Conservation (phyloP, 2,888 invertebrate genomes). For the Hetaerina titia region DNA sequence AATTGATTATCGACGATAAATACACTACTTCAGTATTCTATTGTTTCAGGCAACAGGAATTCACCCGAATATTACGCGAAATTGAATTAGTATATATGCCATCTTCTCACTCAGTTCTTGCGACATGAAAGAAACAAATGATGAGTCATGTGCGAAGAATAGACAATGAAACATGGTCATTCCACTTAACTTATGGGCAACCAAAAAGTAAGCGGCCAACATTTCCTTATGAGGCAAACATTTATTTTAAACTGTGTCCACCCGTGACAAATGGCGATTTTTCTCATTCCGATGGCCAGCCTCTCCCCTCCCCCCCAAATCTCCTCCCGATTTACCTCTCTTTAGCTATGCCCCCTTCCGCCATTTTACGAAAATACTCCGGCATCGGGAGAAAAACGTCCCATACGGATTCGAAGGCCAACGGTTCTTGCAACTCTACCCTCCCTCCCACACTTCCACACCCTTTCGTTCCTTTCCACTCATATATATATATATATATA, state of each 20-base stretch:
- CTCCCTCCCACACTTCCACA: background rate
- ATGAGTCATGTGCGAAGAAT: background rate
- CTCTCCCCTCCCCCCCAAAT: background rate
- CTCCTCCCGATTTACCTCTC: background rate
- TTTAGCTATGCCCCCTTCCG: background rate
- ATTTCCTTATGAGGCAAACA: background rate
- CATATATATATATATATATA: background rate
- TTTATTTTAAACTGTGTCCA: conserved; percentile 5
- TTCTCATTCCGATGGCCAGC: background rate
- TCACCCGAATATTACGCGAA: background rate
- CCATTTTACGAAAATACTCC: background rate
- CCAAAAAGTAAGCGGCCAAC: background rate
- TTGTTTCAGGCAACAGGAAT: background rate
- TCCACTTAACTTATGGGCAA: background rate
- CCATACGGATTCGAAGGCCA: too few relatives aligned
- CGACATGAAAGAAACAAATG: background rate
- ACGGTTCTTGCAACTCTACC: background rate
- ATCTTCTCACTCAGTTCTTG: background rate
- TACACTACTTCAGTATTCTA: background rate
- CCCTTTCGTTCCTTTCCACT: background rate
- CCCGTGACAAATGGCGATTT: conserved; percentile 3
- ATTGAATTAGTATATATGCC: too few relatives aligned
- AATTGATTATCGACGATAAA: background rate
- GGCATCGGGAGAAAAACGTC: background rate
- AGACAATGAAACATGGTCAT: background rate